phyloP scores from a whole-genome alignment of 2,113 vertebrate genomes.

The Oxyura jamaicensis region DNA sequence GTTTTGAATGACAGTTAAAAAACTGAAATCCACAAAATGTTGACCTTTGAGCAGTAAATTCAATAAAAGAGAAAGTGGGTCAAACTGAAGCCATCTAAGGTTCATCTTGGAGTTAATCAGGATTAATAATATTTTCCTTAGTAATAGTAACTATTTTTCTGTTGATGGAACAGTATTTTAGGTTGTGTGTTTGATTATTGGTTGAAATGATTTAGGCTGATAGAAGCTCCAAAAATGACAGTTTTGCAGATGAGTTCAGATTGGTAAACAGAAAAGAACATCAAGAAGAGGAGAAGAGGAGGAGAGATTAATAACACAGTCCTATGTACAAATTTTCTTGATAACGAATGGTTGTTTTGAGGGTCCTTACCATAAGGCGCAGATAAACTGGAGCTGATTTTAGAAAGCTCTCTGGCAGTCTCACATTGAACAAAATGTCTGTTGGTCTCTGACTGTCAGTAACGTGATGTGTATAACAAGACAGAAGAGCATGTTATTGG shows the following conservation, averaged over 20 bases:
- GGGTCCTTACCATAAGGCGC: background rate
- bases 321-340: background rate
- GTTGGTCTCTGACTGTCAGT: background rate
- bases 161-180: background rate
- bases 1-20: slow-evolving; percentile 1
- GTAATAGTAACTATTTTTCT: slow-evolving; percentile 28
- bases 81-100: slow-evolving; percentile 13
- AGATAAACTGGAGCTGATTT: background rate
- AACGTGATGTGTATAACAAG: slow-evolving; percentile 43
- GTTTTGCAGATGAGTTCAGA: background rate
- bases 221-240: background rate
- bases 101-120: slow-evolving; percentile 17
- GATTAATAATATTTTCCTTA: slow-evolving; percentile 33
- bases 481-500: slow-evolving; percentile 36
- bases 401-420: background rate
- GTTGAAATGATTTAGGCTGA: slow-evolving; percentile 8
- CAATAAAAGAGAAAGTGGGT: slow-evolving; percentile 17
- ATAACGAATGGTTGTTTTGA: background rate
- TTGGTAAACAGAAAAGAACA: background rate
- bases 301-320: background rate
- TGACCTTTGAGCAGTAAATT: slow-evolving; percentile 1
- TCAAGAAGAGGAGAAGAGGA: background rate
- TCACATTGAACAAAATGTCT: background rate
- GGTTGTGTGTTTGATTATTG: background rate
- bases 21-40: slow-evolving; percentile 6